Evolutionary conservation across 2,113 vertebrate genomes (phyloP), one percentile per base, ranked within the genome.

Genomic region (Rhinogobius similis): DNA sequence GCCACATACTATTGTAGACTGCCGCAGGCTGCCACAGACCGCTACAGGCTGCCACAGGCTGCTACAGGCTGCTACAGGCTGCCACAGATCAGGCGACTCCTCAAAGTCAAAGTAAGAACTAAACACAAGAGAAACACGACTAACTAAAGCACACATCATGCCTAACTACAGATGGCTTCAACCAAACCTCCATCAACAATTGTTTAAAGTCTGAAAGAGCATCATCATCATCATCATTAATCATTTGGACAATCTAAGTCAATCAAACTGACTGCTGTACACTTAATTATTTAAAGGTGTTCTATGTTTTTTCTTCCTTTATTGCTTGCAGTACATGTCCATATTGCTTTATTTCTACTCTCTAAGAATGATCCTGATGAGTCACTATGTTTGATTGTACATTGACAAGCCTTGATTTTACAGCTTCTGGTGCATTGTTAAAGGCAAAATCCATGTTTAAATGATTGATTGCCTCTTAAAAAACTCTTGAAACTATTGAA

Each of bases 111-210:
- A n/a, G n/a, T n/a, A n/a, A 82, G 56, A 39, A 11, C 59, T 16
- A 52, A 43, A 38, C 36, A 27, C 36, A 58, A 5, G 58, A 68
- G 81, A 67, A 18, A 65, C 73, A 78, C 39, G 65, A 67, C 70
- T 73, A 50, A 61, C 56, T 64, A 61, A 64, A 71, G 55, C 59
- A 81, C 58, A 76, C 24, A 58, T 46, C 81, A 87, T 85, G 86
- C 81, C 63, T 76, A 85, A 68, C 55, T 85, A 85, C 82, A 81
- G 72, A 75, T 76, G 67, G 29, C 58, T 61, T 36, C 32, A 10
- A 67, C 52, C 63, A n/a, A 78, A 68, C 9, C 43, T 44, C 46
- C n/a, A 23, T 18, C 56, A 3, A 23, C 2, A 21, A 46, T 43
- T 63, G 62, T 6, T 6, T 12, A 10, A 13, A 55, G n/a, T 21